Evolutionary conservation across 2,888 invertebrate species (phyloP).

Genomic region (Drosophila prostipennis): DNA sequence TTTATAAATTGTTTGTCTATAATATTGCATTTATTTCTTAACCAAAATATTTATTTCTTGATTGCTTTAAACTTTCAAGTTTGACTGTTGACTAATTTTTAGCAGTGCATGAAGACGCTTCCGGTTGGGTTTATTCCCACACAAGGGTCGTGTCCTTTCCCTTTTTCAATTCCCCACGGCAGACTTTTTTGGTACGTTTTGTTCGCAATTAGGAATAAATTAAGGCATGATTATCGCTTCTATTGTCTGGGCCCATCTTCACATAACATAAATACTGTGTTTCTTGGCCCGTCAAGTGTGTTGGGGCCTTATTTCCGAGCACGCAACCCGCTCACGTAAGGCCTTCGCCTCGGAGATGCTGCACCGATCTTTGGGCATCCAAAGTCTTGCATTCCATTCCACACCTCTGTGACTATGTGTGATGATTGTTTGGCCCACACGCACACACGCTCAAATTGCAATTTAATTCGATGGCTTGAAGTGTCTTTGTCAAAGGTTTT

Average conservation of each 20-base stretch:
- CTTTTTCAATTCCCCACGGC: slow-evolving; percentile 4
- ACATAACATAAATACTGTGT: slow-evolving; percentile 23
- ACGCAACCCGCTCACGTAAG: slow-evolving; percentile 70
- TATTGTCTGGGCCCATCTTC: slow-evolving; percentile 43
- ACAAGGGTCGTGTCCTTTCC: slow-evolving; percentile 36
- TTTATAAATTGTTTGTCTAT: too few relatives aligned
- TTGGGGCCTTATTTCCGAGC: slow-evolving; percentile 26
- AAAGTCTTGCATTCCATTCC: slow-evolving; percentile 49
- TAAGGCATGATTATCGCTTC: slow-evolving; percentile 67
- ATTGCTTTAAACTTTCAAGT: too few relatives aligned
- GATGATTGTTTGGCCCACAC: slow-evolving; percentile 43
- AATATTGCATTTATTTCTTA: too few relatives aligned
- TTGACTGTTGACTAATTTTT: too few relatives aligned
- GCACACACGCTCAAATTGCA: slow-evolving; percentile 65
- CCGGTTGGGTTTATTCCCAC: slow-evolving; percentile 23
- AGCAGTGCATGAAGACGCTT: slow-evolving; percentile 12
- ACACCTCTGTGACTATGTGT: slow-evolving; percentile 23
- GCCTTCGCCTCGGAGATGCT: slow-evolving; percentile 71
- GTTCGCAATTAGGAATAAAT: slow-evolving; percentile 73
- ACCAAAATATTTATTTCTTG: too few relatives aligned
- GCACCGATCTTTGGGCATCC: slow-evolving; percentile 35
- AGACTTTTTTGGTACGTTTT: slow-evolving; percentile 42
- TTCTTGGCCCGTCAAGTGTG: slow-evolving; percentile 20
- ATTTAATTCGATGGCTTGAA: slow-evolving; percentile 70
- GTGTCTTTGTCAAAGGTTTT: slow-evolving; percentile 57